Conservation (phyloP, 2,797 vertebrate genomes). For the Pterois miles region DNA sequence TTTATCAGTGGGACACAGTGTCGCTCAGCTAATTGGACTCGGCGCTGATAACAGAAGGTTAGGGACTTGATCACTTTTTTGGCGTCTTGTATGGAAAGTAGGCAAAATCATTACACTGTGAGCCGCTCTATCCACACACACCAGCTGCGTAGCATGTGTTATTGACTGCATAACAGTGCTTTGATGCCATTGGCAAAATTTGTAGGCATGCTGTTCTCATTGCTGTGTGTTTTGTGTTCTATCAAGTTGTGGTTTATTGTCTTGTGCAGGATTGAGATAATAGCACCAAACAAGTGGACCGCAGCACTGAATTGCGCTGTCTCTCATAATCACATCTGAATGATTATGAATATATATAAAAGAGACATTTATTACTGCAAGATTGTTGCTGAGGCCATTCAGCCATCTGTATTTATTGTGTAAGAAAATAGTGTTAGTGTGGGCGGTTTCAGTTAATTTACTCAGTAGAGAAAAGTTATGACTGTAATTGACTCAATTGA, state of each 20-base stretch:
- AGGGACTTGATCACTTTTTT: slow-evolving; percentile 48
- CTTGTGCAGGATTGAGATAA: slow-evolving; percentile 41
- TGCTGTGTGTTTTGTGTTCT: slow-evolving; percentile 23
- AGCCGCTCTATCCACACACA: slow-evolving; percentile 12
- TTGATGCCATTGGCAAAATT: slow-evolving; percentile 36
- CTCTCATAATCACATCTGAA: slow-evolving; percentile 44
- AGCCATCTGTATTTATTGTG: slow-evolving; percentile 53
- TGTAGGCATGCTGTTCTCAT: slow-evolving; percentile 33
- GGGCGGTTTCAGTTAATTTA: slow-evolving; percentile 33
- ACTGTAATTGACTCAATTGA: slow-evolving; percentile 10
- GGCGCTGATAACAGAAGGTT: slow-evolving; percentile 61
- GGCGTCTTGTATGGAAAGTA: slow-evolving; percentile 30
- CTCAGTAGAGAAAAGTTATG: background rate
- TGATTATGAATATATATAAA: slow-evolving; percentile 36
- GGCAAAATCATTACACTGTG: slow-evolving; percentile 20
- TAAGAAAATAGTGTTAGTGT: slow-evolving; percentile 24
- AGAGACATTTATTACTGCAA: slow-evolving; percentile 49
- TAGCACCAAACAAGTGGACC: slow-evolving; percentile 32
- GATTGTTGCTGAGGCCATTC: slow-evolving; percentile 43
- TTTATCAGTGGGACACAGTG: slow-evolving; percentile 60
- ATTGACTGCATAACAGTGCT: slow-evolving; percentile 31
- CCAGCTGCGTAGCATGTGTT: slow-evolving; percentile 51
- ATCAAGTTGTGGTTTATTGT: slow-evolving; percentile 43
- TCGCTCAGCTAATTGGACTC: slow-evolving; percentile 59
- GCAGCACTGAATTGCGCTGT: background rate